Base-by-base conservation (phyloP, 1,140 invertebrate species). In the Leptonema lineaticorne region DNA sequence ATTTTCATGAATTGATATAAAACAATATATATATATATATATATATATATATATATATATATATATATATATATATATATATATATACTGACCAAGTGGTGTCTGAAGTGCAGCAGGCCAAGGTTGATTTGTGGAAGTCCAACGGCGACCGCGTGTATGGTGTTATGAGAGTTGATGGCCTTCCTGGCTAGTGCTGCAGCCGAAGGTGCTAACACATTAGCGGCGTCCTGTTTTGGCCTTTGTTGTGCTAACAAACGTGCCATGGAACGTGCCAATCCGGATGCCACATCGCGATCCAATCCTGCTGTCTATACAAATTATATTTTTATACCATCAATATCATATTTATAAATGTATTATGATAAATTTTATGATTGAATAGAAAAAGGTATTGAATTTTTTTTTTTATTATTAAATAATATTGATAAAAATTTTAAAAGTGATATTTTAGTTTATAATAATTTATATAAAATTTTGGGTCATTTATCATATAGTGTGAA, bases 41-140 rank as follows among this genome's bases (percentile, higher is more conserved):
- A 41, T 41, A 41, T 11, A 16, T 11, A 4, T 41, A 41, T 41
- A 16, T 11, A 41, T 41, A 11, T 41, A 41, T 41, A 41, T 41
- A 3, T 14, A 41, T 14, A 33, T 33, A 33, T 6, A 5, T 6
- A 33, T 33, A 33, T 33, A 33, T 11, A 33, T 33, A 33, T 11
- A 33, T 33, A 33, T 33, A 11, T 33, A 33, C 30, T 33, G 11
- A 72, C 71, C 26, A 72, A 20, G 16, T 72, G 58, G 56, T 69
- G 63, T 29, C 68, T 66, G 27, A 81, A 74, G 69, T 77, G 80
- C 6, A 82, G 76, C 0, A 82, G 74, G 22, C 81, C 81, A 1
- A 82, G 77, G 60, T 80, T 79, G 1, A 82, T 74, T 50, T 81
- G 78, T 7, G 81, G 81, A 0, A 79, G 78, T 9, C 81, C 81